These are phyloP conservation scores for Apodemia duryi DNA, from an alignment of 2,888 invertebrate genomes.

Conservation along the genomic window DNA sequence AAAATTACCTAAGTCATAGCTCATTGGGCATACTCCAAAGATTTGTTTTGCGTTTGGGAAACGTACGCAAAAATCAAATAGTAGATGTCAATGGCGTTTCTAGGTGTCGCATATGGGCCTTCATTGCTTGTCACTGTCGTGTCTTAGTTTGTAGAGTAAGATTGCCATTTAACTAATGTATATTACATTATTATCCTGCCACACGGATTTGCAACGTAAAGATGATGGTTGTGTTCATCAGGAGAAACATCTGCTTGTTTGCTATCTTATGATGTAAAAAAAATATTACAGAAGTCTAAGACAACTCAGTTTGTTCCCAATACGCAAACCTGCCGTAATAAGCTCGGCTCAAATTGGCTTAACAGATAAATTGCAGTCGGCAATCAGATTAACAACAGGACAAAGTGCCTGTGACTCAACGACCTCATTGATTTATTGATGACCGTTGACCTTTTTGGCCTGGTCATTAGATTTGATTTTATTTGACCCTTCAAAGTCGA, in stretches of 20 bases:
- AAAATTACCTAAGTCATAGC: too few relatives aligned
- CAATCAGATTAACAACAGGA: conserved; percentile 59
- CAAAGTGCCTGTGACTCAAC: conserved; percentile 41
- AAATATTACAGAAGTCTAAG: background rate
- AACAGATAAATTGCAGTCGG: conserved; percentile 66
- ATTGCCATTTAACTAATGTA: too few relatives aligned
- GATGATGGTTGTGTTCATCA: background rate
- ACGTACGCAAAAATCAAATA: too few relatives aligned
- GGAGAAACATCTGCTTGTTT: background rate
- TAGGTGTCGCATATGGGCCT: too few relatives aligned
- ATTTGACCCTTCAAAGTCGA: conserved; percentile 15
- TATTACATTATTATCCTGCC: too few relatives aligned
- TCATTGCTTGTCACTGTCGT: too few relatives aligned
- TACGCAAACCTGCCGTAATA: background rate
- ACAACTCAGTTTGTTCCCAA: background rate
- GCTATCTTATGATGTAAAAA: too few relatives aligned
- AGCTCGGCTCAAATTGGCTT: conserved; percentile 28
- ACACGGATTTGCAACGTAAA: too few relatives aligned
- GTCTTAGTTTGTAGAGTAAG: too few relatives aligned
- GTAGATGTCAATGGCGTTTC: too few relatives aligned
- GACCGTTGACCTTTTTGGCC: conserved; percentile 59
- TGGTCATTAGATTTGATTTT: conserved; percentile 23
- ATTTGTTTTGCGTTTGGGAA: too few relatives aligned
- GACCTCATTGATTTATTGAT: conserved; percentile 52
- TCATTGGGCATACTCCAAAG: too few relatives aligned